phyloP scores from a whole-genome alignment of 23 tunicate species.

The Ascidia mentula region DNA sequence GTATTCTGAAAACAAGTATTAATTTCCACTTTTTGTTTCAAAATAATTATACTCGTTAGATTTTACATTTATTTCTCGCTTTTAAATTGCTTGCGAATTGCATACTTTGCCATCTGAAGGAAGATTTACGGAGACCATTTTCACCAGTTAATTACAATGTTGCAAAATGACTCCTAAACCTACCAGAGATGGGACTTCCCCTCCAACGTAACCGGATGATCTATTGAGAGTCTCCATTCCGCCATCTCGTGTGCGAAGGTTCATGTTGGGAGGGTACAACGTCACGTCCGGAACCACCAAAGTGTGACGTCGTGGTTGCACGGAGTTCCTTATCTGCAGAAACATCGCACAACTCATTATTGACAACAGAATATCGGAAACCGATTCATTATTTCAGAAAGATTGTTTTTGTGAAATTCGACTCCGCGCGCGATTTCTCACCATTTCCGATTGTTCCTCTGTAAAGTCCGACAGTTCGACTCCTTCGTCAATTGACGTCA shows the following conservation, averaged over 20 bases:
- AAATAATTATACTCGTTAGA: no score
- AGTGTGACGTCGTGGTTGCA: constrained; percentile 49
- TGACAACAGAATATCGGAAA: no score
- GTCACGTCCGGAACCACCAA: constrained; percentile 55
- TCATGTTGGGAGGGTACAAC: constrained; percentile 12
- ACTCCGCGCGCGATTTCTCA: constrained; percentile 5
- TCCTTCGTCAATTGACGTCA: constrained; percentile 68
- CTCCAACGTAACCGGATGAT: not conserved
- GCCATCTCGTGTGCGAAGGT: not conserved
- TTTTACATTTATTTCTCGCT: no score
- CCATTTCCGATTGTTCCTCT: constrained; percentile 47
- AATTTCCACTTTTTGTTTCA: no score
- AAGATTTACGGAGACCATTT: no score
- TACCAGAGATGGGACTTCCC: not conserved
- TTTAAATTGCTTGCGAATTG: no score
- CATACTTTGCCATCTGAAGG: no score
- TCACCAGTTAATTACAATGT: no score
- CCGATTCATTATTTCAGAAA: no score
- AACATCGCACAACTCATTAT: no score
- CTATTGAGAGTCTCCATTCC: not conserved
- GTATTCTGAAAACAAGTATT: not conserved
- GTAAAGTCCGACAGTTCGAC: constrained; percentile 28
- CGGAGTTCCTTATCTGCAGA: constrained; percentile 29
- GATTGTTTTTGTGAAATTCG: no score
- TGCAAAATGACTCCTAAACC: not conserved